Base-by-base conservation (phyloP, 2,888 invertebrate species). In the Slavum lentiscoides region DNA sequence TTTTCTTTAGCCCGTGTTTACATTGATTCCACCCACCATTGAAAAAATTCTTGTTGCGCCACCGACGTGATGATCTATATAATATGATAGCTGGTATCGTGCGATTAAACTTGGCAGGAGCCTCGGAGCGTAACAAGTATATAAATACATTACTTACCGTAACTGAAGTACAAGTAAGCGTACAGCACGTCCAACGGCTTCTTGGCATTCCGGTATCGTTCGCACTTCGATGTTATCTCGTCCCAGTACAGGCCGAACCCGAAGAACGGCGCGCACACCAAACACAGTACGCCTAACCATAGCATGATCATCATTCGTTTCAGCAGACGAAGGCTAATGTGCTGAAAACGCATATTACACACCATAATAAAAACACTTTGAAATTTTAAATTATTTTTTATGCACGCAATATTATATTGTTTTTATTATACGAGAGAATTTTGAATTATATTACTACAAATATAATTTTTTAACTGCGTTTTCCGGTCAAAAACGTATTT, bases 221-320 rank as follows among this genome's bases (percentile, higher is more conserved):
- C 87, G 86, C 94, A 95, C 84, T 87, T 86, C 6, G 37, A 37
- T 9, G 86, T 85, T 69, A 86, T 84, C 85, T 85, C 87, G 86
- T 90, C 90, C 87, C 90, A 93, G 88, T 92, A 94, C 30, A 91
- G 88, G 3, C 94, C 94, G 84, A 93, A 90, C 61, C 93, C 93
- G 74, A 90, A 84, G 84, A 95, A 89, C 1, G 95, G 95, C 74
- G 92, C 88, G 86, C 92, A 92, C 21, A 93, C 93, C 82, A 95
- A 87, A 49, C 76, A 68, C 68, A 76, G n/a, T 15, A 68, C 68
- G 59, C 43, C 75, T 39, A 58, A 75, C 39, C 68, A 68, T 21
- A 17, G 11, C 39, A 66, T 23, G 49, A 72, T 53, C 75, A 67
- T 68, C 19, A 59, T 68, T 59, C 73, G 59, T 49, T 62, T 62